Evolutionary conservation across 2,113 vertebrate genomes (phyloP), one percentile per base, ranked within the genome.

Genomic region (Mus musculus): DNA sequence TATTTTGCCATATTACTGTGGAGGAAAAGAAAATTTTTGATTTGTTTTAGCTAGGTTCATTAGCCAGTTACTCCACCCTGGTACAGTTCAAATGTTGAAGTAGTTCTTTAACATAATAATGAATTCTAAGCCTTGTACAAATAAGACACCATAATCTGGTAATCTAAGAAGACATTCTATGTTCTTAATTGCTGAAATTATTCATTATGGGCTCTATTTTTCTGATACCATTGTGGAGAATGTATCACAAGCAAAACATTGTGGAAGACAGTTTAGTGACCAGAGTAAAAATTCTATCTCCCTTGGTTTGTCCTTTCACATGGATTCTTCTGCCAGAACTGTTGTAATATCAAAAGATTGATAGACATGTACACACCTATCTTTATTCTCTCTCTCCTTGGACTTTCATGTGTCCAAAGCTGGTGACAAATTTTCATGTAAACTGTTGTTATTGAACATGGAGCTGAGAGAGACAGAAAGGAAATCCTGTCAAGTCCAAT

Each of bases 271-370:
- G 3, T 26, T 67, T 63, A 42, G 52, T 87, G 56, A 75, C 76
- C 56, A 92, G 63, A 94, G 33, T 33, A 20, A 90, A 92, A 85
- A n/a, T 33, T 11, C 77, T 30, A 33, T 85, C 26, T 65, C n/a
- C 42, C 22, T 88, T 54, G 87, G 0, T 20, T 75, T 7, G 63
- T 85, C 20, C 89, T 73, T 42, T 81, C 87, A 76, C 14, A 90
- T 59, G 8, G 73, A n/a, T 89, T 86, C 49, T 9, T 54, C 36
- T 87, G 11, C 8, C n/a, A 73, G 65, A 88, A 49, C 46, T 16
- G 36, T 93, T 95, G 73, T 86, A 93, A 59, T 96, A 93, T 76
- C 49, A 96, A 96, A 95, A 88, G n/a, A 93, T 61, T 90, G 87
- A 95, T 86, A 88, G 76, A 81, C 91, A 28, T 88, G 39, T 91